Conservation (phyloP, 2,113 vertebrate species). For the Eonycteris spelaea region DNA sequence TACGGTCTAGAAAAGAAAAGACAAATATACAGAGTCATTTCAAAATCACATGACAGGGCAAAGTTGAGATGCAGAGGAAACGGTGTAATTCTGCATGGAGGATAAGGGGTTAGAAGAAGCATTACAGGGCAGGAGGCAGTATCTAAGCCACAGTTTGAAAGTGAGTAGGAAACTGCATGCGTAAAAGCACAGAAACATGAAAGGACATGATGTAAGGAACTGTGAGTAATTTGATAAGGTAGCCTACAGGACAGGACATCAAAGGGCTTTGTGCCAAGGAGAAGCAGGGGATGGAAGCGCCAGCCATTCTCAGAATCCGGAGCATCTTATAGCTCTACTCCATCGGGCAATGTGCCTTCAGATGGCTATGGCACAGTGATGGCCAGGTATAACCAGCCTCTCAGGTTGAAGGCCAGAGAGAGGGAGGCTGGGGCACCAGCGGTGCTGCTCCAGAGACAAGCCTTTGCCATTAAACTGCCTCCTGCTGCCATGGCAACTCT, state of each 20-base stretch:
- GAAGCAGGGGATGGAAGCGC: not conserved
- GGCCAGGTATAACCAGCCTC: not conserved
- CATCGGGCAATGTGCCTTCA: not conserved
- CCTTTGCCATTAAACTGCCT: conserved; percentile 58
- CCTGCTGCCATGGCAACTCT: conserved; percentile 75
- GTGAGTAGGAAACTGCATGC: not conserved
- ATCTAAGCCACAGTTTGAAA: too few species aligned
- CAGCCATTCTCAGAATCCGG: not conserved
- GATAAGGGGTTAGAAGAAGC: not conserved
- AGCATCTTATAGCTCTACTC: not conserved
- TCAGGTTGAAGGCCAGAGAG: not conserved
- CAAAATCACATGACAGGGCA: not conserved
- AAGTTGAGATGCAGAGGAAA: not conserved
- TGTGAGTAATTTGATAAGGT: conserved; percentile 1
- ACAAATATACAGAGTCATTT: conserved; percentile 33
- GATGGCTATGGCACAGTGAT: not conserved
- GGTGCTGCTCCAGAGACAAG: not conserved
- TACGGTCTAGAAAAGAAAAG: not conserved
- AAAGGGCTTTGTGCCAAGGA: not conserved
- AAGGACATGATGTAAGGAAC: conserved; percentile 56
- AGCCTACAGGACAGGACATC: not conserved
- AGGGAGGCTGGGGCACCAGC: not conserved
- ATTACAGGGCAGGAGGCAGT: not conserved
- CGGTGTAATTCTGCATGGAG: not conserved
- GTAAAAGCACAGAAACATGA: conserved; percentile 46